Evolutionary conservation across 2,113 vertebrate species (phyloP).

Genomic region (Sterrhoptilus dennistouni): DNA sequence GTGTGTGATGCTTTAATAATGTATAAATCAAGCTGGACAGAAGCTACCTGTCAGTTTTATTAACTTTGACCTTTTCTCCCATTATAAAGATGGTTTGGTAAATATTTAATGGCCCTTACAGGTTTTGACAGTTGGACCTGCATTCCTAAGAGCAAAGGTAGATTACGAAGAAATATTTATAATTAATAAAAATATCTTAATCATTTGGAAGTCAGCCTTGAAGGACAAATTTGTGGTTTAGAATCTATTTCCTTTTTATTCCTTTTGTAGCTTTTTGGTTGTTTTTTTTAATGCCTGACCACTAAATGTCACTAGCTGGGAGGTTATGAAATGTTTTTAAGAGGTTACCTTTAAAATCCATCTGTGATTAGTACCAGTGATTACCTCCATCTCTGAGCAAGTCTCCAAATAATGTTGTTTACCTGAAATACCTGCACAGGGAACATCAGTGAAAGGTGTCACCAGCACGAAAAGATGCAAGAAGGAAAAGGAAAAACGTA

Average conservation of each 20-base stretch:
- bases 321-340: background rate
- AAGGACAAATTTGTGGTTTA: background rate
- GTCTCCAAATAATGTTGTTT: background rate
- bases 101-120: slow-evolving; percentile 82
- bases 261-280: background rate
- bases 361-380: background rate
- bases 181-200: slow-evolving; percentile 67
- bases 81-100: slow-evolving; percentile 74
- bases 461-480: background rate
- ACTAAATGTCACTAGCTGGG: background rate
- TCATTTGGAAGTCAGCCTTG: background rate
- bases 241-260: background rate
- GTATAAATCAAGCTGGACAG: slow-evolving; percentile 72
- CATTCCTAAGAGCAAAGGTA: slow-evolving; percentile 62
- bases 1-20: slow-evolving; percentile 73
- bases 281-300: background rate
- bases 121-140: slow-evolving; percentile 71
- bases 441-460: background rate
- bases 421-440: background rate
- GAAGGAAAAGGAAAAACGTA: background rate
- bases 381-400: background rate
- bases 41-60: slow-evolving; percentile 78
- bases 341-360: background rate
- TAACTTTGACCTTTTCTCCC: slow-evolving; percentile 84
- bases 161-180: background rate